phyloP scores from a whole-genome alignment of 2,888 invertebrate species.

The Oeneis ivallda region DNA sequence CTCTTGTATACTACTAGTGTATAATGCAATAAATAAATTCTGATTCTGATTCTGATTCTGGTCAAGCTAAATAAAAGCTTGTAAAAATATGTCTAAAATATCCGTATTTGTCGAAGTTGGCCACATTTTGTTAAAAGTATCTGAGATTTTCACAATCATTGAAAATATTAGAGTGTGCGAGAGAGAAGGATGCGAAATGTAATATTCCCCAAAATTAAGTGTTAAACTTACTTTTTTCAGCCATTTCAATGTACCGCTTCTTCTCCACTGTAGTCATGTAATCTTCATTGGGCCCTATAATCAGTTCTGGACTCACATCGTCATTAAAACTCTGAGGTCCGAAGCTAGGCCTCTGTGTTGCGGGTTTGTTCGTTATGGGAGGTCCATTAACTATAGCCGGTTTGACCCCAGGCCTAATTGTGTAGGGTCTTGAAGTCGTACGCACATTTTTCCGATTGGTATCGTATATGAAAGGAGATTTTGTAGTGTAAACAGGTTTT shows the following conservation, averaged over 20 bases:
- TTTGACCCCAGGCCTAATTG: conserved; percentile 58
- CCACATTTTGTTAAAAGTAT: too few species aligned
- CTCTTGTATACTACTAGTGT: too few species aligned
- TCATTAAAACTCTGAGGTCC: conserved; percentile 40
- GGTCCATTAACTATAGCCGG: conserved; percentile 58
- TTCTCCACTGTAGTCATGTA: conserved; percentile 59
- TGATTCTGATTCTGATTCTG: too few species aligned
- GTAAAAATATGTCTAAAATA: too few species aligned
- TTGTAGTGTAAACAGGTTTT: conserved; percentile 19
- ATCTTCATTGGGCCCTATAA: conserved; percentile 63
- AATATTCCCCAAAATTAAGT: too few species aligned
- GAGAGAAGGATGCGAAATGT: too few species aligned
- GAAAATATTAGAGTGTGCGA: too few species aligned
- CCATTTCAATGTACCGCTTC: conserved; percentile 55
- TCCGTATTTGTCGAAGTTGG: too few species aligned
- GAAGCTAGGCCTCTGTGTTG: conserved; percentile 40
- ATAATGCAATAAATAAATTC: too few species aligned
- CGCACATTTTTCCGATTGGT: background rate
- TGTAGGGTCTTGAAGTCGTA: conserved; percentile 43
- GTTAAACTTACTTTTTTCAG: conserved; percentile 63
- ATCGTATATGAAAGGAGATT: background rate
- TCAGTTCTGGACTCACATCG: conserved; percentile 48
- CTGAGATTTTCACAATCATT: too few species aligned
- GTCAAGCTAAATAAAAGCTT: too few species aligned
- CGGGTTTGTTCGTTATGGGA: conserved; percentile 63